These are phyloP conservation scores for Nebria ingens DNA, from an alignment of 1,140 invertebrate genomes.

Conservation along the genomic window DNA sequence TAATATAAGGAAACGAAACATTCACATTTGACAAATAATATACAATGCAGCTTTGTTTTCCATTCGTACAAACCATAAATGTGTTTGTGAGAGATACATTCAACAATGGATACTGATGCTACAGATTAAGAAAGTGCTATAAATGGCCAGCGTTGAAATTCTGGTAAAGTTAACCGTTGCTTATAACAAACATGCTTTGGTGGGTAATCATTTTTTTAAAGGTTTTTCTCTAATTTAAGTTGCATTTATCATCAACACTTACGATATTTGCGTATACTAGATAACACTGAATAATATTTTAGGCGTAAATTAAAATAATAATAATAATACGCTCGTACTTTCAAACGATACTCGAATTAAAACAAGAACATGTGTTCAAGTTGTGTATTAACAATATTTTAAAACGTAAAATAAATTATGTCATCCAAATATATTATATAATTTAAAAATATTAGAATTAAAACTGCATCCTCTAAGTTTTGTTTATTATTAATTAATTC, in stretches of 20 bases:
- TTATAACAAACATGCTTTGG: conserved; percentile 9
- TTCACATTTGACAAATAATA: not conserved
- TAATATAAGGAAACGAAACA: not conserved
- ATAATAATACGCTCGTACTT: not conserved
- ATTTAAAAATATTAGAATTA: not conserved
- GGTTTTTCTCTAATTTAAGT: not conserved
- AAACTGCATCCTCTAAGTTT: conserved; percentile 5
- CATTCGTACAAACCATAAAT: not conserved
- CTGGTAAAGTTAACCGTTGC: conserved; percentile 1
- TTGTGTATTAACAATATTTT: not conserved
- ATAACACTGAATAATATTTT: conserved; percentile 2
- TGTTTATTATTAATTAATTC: conserved; percentile 6
- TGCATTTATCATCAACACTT: conserved; percentile 9
- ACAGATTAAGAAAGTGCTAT: conserved; percentile 5
- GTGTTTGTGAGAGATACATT: not conserved
- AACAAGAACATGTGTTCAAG: too few species aligned
- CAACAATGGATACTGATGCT: conserved; percentile 3
- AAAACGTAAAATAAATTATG: not conserved
- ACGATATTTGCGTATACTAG: conserved; percentile 8
- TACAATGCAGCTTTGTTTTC: not conserved
- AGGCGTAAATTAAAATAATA: not conserved
- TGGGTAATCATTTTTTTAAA: conserved; percentile 4
- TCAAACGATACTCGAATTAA: not conserved
- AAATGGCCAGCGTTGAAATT: not conserved
- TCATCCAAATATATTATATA: not conserved